Evolutionary conservation across 1,140 invertebrate genomes (phyloP).

Genomic region (Drosophila parvula): DNA sequence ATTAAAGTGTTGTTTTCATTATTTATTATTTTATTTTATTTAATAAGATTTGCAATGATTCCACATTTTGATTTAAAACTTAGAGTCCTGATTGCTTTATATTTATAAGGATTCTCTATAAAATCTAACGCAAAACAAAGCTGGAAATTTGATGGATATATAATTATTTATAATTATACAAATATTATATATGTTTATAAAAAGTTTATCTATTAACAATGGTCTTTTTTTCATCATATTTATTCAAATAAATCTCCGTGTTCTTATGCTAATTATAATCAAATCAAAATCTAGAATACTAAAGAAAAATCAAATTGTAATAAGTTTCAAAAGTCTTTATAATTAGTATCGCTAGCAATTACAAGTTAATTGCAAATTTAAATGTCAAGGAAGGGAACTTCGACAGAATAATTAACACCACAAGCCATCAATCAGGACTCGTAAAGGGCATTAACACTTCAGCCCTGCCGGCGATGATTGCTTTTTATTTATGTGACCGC

Average conservation of each 20-base stretch:
- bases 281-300: background rate
- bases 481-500: conserved; percentile 45
- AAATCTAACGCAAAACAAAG: too few relatives aligned
- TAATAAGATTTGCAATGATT: background rate
- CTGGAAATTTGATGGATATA: too few relatives aligned
- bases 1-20: background rate
- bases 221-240: background rate
- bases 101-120: background rate
- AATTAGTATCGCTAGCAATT: background rate
- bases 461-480: conserved; percentile 2
- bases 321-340: background rate
- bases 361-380: conserved; percentile 3
- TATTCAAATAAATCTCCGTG: background rate
- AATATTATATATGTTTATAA: too few relatives aligned
- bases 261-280: background rate
- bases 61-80: background rate
- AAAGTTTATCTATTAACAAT: too few relatives aligned
- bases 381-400: background rate
- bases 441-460: conserved; percentile 32
- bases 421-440: conserved; percentile 34
- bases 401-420: conserved; percentile 1
- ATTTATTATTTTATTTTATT: background rate
- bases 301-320: background rate
- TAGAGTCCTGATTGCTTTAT: background rate
- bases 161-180: too few relatives aligned